A percentile compares a stretch with the other conserved stretches of the same genome.
Evolutionary conservation across 1,140 invertebrate genomes (phyloP).

Genomic region (Lepidurus couesii): DNA sequence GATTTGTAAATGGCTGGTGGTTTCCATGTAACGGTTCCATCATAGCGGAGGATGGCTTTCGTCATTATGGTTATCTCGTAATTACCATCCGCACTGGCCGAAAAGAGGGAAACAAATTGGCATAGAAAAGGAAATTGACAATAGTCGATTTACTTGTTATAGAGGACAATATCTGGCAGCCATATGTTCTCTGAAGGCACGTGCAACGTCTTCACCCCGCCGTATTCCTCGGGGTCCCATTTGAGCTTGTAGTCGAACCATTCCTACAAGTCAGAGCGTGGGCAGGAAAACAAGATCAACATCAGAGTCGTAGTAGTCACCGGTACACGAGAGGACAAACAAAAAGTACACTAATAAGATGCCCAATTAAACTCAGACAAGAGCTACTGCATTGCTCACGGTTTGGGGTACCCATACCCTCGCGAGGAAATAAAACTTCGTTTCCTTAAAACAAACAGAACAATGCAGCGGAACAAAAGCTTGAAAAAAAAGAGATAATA

Average conservation of each 20-base stretch:
- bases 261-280: slow-evolving; percentile 41
- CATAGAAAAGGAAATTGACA: background rate
- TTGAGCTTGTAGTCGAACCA: slow-evolving; percentile 53
- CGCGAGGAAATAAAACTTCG: background rate
- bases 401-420: background rate
- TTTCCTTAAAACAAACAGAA: background rate
- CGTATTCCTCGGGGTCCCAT: slow-evolving; percentile 55
- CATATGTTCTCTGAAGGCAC: slow-evolving; percentile 95
- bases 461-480: slow-evolving; percentile 18
- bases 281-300: background rate
- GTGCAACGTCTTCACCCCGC: slow-evolving; percentile 50
- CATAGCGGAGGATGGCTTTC: slow-evolving; percentile 83
- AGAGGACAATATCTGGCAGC: slow-evolving; percentile 95
- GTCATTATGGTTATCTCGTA: slow-evolving; percentile 98
- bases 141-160: slow-evolving; percentile 85
- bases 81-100: slow-evolving; percentile 87
- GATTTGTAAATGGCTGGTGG: slow-evolving; percentile 97
- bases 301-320: background rate
- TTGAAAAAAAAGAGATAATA: slow-evolving; percentile 30
- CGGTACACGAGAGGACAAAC: background rate
- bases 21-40: slow-evolving; percentile 92
- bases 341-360: slow-evolving; percentile 22
- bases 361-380: background rate
- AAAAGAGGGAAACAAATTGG: background rate
- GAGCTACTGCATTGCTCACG: background rate